A percentile compares a stretch with the other conserved stretches of the same genome.
Evolutionary conservation across 2,113 vertebrate genomes (phyloP).

Genomic region (Silurus asotus): DNA sequence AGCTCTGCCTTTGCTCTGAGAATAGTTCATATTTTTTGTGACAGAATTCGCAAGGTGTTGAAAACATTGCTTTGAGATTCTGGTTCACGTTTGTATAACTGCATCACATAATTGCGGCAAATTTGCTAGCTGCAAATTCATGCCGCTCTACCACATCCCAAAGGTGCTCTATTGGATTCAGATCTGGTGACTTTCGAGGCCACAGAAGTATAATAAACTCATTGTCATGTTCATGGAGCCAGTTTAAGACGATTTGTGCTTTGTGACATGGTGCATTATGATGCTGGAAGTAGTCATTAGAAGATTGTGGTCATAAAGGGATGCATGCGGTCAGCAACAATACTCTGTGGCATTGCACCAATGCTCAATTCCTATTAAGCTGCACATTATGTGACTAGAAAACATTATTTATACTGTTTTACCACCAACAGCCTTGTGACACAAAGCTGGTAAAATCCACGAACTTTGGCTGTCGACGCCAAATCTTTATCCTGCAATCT

Average conservation of each 20-base stretch:
- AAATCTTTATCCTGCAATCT: not conserved
- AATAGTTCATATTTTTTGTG: not conserved
- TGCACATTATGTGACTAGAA: not conserved
- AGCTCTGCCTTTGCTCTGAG: not conserved
- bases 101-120: not conserved
- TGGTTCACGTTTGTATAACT: not conserved
- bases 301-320: constrained; percentile 4
- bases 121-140: not conserved
- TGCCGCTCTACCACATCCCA: not conserved
- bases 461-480: not conserved
- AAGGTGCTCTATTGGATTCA: not conserved
- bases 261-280: not conserved
- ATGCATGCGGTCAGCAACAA: not conserved
- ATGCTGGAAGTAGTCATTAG: constrained; percentile 6
- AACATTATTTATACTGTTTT: not conserved
- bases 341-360: not conserved
- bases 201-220: not conserved
- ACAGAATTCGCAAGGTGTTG: not conserved
- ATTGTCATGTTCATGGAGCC: constrained; percentile 12
- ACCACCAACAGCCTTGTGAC: not conserved
- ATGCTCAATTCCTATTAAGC: not conserved
- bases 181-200: not conserved
- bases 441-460: not conserved
- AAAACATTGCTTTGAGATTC: not conserved
- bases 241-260: constrained; percentile 7